A percentile compares a stretch with the other conserved stretches of the same genome.
These are phyloP conservation scores for Barypeithes pellucidus DNA, from an alignment of 2,888 invertebrate species.

Conservation along the genomic window DNA sequence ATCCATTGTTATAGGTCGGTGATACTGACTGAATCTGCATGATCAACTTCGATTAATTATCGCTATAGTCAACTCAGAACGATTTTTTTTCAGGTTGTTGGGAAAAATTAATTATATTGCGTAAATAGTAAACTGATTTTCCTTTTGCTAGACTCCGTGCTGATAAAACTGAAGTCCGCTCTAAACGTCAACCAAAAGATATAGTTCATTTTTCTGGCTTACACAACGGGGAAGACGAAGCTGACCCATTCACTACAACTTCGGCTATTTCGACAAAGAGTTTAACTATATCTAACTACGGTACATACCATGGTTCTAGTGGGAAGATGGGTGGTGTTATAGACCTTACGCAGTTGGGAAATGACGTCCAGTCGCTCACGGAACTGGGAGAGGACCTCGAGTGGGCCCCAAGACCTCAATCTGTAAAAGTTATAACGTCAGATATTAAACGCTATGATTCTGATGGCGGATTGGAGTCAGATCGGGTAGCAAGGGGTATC, in stretches of 20 bases:
- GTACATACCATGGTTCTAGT: conserved; percentile 35
- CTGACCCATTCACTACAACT: background rate
- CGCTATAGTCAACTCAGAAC: background rate
- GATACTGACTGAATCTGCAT: background rate
- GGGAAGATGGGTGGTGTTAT: conserved; percentile 6
- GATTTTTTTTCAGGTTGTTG: background rate
- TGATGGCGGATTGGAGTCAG: background rate
- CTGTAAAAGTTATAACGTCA: background rate
- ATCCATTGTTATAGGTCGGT: too few species aligned
- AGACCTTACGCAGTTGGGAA: background rate
- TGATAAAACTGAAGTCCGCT: background rate
- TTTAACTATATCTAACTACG: background rate
- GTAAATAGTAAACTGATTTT: conserved; percentile 4
- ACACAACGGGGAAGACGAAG: background rate
- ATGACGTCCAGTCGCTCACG: too few species aligned
- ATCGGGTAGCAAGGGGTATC: background rate
- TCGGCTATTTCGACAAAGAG: background rate
- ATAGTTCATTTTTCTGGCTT: background rate
- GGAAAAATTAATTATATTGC: background rate
- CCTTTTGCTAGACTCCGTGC: background rate
- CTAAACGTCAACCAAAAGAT: background rate
- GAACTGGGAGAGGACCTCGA: too few species aligned
- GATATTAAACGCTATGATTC: conserved; percentile 5
- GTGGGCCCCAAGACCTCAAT: too few species aligned
- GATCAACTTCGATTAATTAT: background rate